Percentiles rank a stretch among this genome's conserved stretches.
Conservation (phyloP, 2,113 vertebrate genomes). For the Fukomys damarensis region DNA sequence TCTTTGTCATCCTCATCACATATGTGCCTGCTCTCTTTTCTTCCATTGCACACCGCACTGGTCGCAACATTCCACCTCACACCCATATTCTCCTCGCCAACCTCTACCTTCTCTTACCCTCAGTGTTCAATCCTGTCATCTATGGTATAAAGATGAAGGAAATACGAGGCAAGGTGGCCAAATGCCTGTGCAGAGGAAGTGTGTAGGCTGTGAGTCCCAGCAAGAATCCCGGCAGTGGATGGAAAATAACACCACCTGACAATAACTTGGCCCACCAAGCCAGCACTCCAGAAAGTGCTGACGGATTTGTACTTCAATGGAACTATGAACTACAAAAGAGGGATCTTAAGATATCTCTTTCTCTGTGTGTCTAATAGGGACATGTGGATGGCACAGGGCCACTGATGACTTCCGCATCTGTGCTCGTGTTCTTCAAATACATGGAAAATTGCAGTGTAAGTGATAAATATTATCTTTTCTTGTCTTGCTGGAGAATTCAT, state of each 20-base stretch:
- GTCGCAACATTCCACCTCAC: conserved; percentile 44
- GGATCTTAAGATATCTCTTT: background rate
- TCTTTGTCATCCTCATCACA: conserved; percentile 70
- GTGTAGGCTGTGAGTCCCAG: background rate
- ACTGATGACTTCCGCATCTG: background rate
- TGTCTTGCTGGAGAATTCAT: background rate
- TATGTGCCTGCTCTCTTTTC: conserved; percentile 66
- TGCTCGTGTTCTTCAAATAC: background rate
- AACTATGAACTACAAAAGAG: background rate
- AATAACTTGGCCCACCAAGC: background rate
- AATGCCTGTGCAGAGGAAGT: conserved; percentile 38
- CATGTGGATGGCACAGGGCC: background rate
- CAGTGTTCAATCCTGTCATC: conserved; percentile 57
- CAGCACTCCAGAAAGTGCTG: background rate
- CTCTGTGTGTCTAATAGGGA: background rate
- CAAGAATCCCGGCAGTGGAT: background rate
- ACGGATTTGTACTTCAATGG: background rate
- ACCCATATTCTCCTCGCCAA: conserved; percentile 64
- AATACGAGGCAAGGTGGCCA: conserved; percentile 41
- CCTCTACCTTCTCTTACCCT: conserved; percentile 59
- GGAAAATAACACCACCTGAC: background rate
- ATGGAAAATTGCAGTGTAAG: background rate
- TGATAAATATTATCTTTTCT: background rate
- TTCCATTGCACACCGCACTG: background rate
- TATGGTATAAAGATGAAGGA: conserved; percentile 74